Conservation (phyloP, 2,113 vertebrate species). For the Pleuronectes platessa region DNA sequence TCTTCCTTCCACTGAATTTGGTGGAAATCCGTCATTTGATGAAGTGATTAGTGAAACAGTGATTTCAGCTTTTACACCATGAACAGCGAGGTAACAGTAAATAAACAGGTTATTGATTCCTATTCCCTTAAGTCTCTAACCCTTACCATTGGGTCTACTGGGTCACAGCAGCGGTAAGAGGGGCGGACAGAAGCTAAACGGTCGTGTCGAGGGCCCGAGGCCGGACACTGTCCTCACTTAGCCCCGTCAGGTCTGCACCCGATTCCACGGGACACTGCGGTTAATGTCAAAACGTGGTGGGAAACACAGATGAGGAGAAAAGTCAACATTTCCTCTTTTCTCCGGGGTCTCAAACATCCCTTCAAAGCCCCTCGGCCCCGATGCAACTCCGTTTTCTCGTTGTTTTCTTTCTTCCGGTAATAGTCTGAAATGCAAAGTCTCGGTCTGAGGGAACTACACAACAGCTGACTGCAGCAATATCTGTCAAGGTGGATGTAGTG, state of each 20-base stretch:
- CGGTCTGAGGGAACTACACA: slow-evolving; percentile 12
- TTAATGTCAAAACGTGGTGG: slow-evolving; percentile 50
- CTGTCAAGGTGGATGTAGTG: slow-evolving; percentile 41
- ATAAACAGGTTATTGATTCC: no score
- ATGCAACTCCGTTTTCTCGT: slow-evolving; percentile 15
- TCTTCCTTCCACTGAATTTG: no score
- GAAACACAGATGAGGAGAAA: slow-evolving; percentile 5
- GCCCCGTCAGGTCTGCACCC: slow-evolving; percentile 26
- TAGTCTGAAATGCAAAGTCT: slow-evolving; percentile 22
- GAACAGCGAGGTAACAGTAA: no score
- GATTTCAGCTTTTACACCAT: no score
- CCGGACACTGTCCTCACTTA: slow-evolving; percentile 17
- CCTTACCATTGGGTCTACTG: not conserved
- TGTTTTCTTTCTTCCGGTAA: not conserved
- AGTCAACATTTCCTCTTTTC: not conserved
- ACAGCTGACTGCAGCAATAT: slow-evolving; percentile 49
- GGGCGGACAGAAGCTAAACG: slow-evolving; percentile 27
- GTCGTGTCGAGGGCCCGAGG: slow-evolving; percentile 11
- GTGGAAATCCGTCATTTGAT: no score
- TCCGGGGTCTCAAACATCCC: slow-evolving; percentile 4
- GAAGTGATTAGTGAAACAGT: no score
- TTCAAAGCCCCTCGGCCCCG: not conserved
- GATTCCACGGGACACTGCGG: slow-evolving; percentile 21
- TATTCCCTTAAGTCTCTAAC: no score
- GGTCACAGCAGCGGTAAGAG: slow-evolving; percentile 35